Conservation (phyloP, 1,140 invertebrate species). For the Dendrolimus kikuchii region DNA sequence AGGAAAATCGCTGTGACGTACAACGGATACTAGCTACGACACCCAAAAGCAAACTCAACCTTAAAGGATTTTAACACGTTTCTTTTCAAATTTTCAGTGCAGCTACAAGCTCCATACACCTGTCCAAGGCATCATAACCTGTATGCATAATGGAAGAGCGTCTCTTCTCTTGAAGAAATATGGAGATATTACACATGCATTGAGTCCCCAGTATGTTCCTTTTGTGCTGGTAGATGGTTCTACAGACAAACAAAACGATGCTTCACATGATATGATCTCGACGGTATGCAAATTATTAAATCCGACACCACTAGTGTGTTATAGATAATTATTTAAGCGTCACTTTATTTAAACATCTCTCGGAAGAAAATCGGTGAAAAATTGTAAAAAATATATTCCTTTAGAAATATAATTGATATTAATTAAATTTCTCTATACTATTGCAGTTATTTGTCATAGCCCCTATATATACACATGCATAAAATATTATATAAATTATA, state of each 20-base stretch:
- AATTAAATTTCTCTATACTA: no score
- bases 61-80: no score
- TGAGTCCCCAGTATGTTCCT: conserved; percentile 15
- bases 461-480: no score
- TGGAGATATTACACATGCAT: conserved; percentile 13
- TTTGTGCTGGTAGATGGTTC: conserved; percentile 16
- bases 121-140: conserved; percentile 11
- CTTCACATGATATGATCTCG: conserved; percentile 5
- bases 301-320: conserved; percentile 7
- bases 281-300: conserved; percentile 10
- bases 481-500: no score
- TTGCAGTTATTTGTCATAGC: no score
- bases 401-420: no score
- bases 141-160: conserved; percentile 9
- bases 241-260: conserved; percentile 5
- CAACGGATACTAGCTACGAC: no score
- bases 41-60: no score
- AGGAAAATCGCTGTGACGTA: no score
- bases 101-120: conserved; percentile 8
- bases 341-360: no score
- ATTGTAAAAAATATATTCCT: no score
- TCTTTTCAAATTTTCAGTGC: conserved; percentile 15
- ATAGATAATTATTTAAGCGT: conserved; percentile 1
- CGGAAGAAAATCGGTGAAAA: no score
- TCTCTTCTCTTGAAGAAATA: conserved; percentile 13